These are phyloP conservation scores for Ceratotherium simum DNA, from an alignment of 2,113 vertebrate species.

Conservation along the genomic window DNA sequence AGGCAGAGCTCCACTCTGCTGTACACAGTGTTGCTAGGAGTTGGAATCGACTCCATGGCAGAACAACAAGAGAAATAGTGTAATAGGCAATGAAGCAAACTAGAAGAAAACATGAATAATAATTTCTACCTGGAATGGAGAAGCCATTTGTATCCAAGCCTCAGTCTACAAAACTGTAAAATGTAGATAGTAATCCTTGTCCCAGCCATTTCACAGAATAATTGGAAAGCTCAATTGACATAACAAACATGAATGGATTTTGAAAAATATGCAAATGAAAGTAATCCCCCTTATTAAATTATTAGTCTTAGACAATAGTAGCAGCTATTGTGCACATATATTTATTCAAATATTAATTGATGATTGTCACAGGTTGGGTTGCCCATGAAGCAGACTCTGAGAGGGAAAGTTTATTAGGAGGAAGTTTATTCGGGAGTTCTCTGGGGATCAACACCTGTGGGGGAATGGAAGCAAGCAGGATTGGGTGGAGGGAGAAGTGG, in stretches of 20 bases:
- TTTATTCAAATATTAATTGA: not conserved
- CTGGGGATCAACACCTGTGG: not conserved
- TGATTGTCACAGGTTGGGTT: not conserved
- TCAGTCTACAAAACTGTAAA: not conserved
- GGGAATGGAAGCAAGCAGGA: not conserved
- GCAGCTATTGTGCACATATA: not conserved
- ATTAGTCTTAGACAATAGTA: not conserved
- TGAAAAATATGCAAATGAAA: not conserved
- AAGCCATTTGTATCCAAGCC: not conserved
- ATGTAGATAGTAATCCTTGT: not conserved
- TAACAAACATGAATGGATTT: not conserved
- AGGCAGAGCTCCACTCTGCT: no score
- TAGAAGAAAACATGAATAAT: not conserved
- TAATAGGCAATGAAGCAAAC: not conserved
- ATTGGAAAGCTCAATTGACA: not conserved
- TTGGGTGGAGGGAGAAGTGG: not conserved
- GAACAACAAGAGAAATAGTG: not conserved
- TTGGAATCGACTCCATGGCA: no score
- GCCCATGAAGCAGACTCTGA: not conserved
- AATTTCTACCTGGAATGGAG: not conserved
- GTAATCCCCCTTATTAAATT: not conserved
- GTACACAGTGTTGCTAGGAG: no score
- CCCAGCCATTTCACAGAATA: not conserved
- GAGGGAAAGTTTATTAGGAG: not conserved
- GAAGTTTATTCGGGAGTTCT: not conserved